Conservation (phyloP, 2,888 invertebrate species). For the Pheosia tremula region DNA sequence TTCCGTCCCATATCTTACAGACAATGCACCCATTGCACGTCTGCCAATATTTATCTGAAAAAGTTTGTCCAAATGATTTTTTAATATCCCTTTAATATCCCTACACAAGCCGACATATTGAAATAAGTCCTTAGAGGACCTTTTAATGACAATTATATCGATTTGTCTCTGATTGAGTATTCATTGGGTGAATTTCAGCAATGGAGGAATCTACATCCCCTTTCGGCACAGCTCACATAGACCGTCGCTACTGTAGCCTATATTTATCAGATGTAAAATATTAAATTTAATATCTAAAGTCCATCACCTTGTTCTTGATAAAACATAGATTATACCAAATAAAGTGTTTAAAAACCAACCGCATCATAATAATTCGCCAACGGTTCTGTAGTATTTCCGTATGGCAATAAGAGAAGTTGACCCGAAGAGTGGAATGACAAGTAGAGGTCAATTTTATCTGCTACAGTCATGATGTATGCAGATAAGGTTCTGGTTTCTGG, state of each 20-base stretch:
- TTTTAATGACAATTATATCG: too few relatives aligned
- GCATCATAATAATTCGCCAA: constrained; percentile 85
- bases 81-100: too few relatives aligned
- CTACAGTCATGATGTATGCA: constrained; percentile 77
- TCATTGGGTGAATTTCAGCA: too few relatives aligned
- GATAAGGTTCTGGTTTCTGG: constrained; percentile 84
- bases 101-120: too few relatives aligned
- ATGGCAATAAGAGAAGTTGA: constrained; percentile 88
- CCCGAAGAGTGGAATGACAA: constrained; percentile 90
- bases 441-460: constrained; percentile 84
- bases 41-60: constrained; percentile 73
- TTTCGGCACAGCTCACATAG: too few relatives aligned
- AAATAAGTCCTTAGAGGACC: too few relatives aligned
- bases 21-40: constrained; percentile 77
- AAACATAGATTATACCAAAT: not conserved
- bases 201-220: too few relatives aligned
- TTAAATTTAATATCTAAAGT: too few relatives aligned
- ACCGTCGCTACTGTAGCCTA: too few relatives aligned
- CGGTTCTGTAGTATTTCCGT: constrained; percentile 86
- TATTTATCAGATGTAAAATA: too few relatives aligned
- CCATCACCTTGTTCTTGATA: too few relatives aligned
- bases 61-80: not conserved
- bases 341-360: constrained; percentile 61
- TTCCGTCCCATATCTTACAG: constrained; percentile 72
- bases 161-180: too few relatives aligned